Percentiles rank a stretch among this genome's conserved stretches.
phyloP scores from a whole-genome alignment of 2,797 vertebrate genomes.

The Micrastur ruficollis region DNA sequence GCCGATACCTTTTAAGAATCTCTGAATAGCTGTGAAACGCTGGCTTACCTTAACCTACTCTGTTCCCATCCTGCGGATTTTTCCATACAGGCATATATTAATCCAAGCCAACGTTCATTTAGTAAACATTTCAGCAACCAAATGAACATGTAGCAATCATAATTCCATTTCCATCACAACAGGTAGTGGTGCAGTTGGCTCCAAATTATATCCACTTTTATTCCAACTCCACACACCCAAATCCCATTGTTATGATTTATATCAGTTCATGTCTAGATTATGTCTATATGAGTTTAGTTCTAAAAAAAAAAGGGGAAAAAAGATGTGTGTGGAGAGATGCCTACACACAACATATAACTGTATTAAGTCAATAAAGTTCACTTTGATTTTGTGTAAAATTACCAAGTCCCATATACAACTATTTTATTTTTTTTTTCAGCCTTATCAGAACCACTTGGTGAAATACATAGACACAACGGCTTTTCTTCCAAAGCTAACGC shows the following conservation, averaged over 20 bases:
- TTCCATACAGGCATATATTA: not conserved
- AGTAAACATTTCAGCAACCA: not conserved
- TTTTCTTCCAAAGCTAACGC: not conserved
- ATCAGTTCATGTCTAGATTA: not conserved
- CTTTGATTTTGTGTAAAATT: not conserved
- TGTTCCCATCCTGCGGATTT: not conserved
- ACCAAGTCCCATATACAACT: not conserved
- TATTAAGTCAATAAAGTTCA: not conserved
- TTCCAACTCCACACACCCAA: not conserved
- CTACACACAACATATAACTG: not conserved
- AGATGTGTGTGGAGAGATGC: not conserved
- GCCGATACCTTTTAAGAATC: not conserved
- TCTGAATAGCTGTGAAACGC: not conserved
- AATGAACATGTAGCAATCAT: not conserved
- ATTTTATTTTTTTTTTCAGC: not conserved
- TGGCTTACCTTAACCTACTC: not conserved
- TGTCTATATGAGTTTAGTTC: not conserved
- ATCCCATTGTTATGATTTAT: not conserved
- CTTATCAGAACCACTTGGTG: not conserved
- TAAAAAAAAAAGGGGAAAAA: not conserved
- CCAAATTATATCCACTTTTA: not conserved
- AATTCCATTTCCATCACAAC: not conserved
- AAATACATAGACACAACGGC: fast-evolving
- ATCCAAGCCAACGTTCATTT: not conserved
- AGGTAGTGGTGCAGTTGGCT: not conserved